Percentiles rank a stretch among this genome's conserved stretches.
Conservation (phyloP, 2,113 vertebrate genomes). For the Vulpes vulpes region DNA sequence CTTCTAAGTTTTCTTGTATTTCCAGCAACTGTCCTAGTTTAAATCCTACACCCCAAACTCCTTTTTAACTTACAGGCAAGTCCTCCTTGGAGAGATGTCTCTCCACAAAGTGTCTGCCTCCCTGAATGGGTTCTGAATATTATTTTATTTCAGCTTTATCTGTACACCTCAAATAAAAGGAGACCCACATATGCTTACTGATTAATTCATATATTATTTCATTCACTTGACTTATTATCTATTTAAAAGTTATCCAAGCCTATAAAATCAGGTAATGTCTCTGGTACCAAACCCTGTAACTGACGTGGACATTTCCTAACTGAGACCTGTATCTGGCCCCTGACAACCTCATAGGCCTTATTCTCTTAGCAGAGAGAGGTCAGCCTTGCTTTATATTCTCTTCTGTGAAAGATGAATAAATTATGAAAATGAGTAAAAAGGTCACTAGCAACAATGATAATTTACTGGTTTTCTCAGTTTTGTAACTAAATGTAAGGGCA, state of each 20-base stretch:
- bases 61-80: not conserved
- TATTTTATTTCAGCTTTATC: not conserved
- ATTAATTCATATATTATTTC: not conserved
- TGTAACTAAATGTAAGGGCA: slow-evolving; percentile 1
- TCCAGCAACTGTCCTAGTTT: not conserved
- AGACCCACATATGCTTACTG: fast-evolving
- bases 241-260: not conserved
- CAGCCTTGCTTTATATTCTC: not conserved
- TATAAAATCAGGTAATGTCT: not conserved
- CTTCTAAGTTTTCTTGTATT: not conserved
- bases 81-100: not conserved
- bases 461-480: slow-evolving; percentile 32
- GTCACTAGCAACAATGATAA: not conserved
- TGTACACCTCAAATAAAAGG: not conserved
- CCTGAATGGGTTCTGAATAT: not conserved
- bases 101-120: not conserved
- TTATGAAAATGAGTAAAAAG: slow-evolving; percentile 36
- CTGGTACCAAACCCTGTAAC: not conserved
- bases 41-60: not conserved
- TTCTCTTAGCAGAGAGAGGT: not conserved
- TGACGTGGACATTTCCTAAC: not conserved
- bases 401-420: not conserved
- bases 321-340: not conserved
- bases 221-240: not conserved
- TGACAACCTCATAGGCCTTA: not conserved